A percentile compares a stretch with the other conserved stretches of the same genome.
These are phyloP conservation scores for Eilema sororculum DNA, from an alignment of 2,888 invertebrate species.

Conservation along the genomic window DNA sequence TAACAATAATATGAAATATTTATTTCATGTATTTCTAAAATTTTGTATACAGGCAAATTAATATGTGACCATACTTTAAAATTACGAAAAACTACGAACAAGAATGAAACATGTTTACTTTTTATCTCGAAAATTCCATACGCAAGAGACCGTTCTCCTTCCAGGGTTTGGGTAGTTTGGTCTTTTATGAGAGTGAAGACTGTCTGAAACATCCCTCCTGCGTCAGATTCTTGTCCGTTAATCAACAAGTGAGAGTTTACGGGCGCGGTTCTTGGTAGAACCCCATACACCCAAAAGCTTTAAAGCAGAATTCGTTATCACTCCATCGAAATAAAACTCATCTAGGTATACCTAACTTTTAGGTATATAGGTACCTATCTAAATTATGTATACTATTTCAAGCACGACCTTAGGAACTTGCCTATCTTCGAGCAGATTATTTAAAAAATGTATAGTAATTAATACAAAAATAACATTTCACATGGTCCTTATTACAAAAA, in stretches of 20 bases:
- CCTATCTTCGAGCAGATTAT: neutral
- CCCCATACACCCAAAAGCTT: neutral
- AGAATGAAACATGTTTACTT: neutral
- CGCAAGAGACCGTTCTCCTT: too few species aligned
- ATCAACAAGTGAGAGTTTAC: neutral
- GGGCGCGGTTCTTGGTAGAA: neutral
- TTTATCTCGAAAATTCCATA: too few species aligned
- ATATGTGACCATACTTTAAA: neutral
- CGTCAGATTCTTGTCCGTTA: neutral
- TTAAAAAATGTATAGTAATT: neutral
- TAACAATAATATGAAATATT: too few species aligned
- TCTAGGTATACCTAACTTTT: too few species aligned
- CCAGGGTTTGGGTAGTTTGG: too few species aligned
- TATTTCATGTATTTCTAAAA: too few species aligned
- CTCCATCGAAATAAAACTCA: neutral
- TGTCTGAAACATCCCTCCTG: neutral
- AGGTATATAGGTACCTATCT: neutral
- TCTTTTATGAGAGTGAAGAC: too few species aligned
- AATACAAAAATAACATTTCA: constrained; percentile 20
- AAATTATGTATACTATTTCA: neutral
- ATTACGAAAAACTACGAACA: neutral
- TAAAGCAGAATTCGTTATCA: neutral
- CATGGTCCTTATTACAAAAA: constrained; percentile 16
- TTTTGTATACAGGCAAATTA: too few species aligned
- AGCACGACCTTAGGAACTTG: neutral